Evolutionary conservation across 35 echinoderm and acorn worm species (phyloP).

Genomic region (Hemicentrotus pulcherrimus): DNA sequence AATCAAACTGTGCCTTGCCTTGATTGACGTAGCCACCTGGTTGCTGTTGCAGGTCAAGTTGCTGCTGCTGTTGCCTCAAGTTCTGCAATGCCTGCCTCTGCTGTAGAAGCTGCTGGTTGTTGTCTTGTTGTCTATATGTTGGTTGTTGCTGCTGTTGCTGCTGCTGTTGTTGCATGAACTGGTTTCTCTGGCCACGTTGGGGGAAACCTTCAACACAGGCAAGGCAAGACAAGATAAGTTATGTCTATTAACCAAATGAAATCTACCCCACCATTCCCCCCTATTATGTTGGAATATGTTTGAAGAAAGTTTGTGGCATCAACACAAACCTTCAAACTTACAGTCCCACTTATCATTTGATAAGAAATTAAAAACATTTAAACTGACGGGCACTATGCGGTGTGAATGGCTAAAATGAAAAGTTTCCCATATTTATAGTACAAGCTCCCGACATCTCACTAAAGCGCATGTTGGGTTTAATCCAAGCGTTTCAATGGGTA

Average conservation of each 20-base stretch:
- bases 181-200: background rate
- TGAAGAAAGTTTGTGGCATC: no score
- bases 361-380: no score
- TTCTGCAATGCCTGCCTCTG: conserved; percentile 13
- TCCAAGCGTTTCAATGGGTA: no score
- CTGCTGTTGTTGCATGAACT: conserved; percentile 13
- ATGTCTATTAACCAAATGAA: background rate
- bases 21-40: background rate
- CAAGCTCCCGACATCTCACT: no score
- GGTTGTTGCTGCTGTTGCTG: background rate
- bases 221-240: background rate
- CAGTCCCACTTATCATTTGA: no score
- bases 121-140: background rate
- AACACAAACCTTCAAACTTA: no score
- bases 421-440: no score
- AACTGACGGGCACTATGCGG: no score
- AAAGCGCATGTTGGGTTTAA: no score
- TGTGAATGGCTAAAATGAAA: no score
- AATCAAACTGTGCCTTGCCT: background rate
- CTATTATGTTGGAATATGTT: no score
- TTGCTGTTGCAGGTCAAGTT: background rate
- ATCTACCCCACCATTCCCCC: no score
- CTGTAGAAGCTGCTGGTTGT: background rate
- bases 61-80: conserved; percentile 25
- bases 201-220: background rate